Evolutionary conservation across 2,888 invertebrate species (phyloP).

Genomic region (Cephus sareptanus): DNA sequence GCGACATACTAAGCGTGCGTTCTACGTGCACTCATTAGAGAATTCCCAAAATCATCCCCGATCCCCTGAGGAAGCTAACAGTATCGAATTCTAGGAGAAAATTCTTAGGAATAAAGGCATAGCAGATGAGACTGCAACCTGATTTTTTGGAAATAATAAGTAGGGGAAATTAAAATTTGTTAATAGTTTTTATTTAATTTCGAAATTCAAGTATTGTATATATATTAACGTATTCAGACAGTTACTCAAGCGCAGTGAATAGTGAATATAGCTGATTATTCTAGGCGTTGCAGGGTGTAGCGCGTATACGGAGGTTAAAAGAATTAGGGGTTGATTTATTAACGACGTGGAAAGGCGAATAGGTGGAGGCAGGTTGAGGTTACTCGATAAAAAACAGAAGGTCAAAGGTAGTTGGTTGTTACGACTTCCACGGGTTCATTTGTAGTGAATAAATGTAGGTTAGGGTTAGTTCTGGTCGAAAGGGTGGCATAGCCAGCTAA

Average conservation of each 20-base stretch:
- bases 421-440: not conserved
- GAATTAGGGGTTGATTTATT: not conserved
- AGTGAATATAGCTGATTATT: not conserved
- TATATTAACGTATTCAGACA: not conserved
- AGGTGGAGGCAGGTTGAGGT: not conserved
- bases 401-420: not conserved
- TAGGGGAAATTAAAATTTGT: not conserved
- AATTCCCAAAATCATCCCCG: conserved; percentile 25
- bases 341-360: not conserved
- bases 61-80: conserved; percentile 27
- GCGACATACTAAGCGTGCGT: conserved; percentile 48
- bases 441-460: not conserved
- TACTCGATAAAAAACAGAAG: not conserved
- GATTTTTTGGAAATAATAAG: not conserved
- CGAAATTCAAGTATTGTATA: too few relatives aligned
- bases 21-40: conserved; percentile 48
- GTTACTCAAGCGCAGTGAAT: not conserved
- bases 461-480: not conserved
- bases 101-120: not conserved
- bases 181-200: not conserved
- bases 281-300: not conserved
- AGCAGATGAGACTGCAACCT: not conserved
- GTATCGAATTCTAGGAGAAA: not conserved
- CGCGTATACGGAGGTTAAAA: not conserved
- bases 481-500: not conserved